phyloP scores from a whole-genome alignment of 2,113 vertebrate genomes.

The Sebastes schlegelii region DNA sequence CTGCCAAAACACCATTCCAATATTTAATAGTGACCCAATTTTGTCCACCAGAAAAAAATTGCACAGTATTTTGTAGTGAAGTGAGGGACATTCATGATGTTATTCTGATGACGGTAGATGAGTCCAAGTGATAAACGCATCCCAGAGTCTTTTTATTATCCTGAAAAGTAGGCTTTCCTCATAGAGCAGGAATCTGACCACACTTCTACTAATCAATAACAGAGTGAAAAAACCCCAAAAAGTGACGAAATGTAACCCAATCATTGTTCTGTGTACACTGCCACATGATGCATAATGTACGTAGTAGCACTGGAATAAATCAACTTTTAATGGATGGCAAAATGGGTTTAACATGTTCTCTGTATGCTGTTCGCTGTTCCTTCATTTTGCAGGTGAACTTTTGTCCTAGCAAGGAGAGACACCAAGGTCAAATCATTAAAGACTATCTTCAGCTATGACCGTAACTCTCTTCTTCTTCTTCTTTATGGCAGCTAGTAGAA shows the following conservation, averaged over 20 bases:
- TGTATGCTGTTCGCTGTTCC: conserved; percentile 73
- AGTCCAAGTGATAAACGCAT: conserved; percentile 67
- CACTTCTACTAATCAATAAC: conserved; percentile 67
- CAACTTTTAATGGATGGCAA: conserved; percentile 78
- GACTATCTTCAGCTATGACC: conserved; percentile 74
- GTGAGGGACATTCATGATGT: conserved; percentile 62
- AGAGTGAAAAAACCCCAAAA: conserved; percentile 58
- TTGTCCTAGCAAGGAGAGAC: conserved; percentile 75
- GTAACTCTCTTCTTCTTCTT: conserved; percentile 32
- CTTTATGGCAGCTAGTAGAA: conserved; percentile 12
- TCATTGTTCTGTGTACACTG: conserved; percentile 85
- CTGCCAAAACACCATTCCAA: conserved; percentile 68
- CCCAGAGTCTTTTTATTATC: conserved; percentile 60
- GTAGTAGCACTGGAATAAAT: conserved; percentile 83
- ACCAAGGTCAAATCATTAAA: conserved; percentile 78
- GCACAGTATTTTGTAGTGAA: conserved; percentile 58
- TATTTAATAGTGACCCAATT: conserved; percentile 46
- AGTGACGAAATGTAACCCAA: conserved; percentile 73
- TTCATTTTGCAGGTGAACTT: conserved; percentile 78
- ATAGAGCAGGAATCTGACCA: conserved; percentile 75
- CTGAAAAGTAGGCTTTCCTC: conserved; percentile 73
- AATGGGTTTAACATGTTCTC: conserved; percentile 75
- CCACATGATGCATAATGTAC: conserved; percentile 81
- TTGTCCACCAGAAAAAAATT: conserved; percentile 42
- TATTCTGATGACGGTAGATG: conserved; percentile 65